phyloP scores from a whole-genome alignment of 2,113 vertebrate genomes.

The Dipodomys stephensi region DNA sequence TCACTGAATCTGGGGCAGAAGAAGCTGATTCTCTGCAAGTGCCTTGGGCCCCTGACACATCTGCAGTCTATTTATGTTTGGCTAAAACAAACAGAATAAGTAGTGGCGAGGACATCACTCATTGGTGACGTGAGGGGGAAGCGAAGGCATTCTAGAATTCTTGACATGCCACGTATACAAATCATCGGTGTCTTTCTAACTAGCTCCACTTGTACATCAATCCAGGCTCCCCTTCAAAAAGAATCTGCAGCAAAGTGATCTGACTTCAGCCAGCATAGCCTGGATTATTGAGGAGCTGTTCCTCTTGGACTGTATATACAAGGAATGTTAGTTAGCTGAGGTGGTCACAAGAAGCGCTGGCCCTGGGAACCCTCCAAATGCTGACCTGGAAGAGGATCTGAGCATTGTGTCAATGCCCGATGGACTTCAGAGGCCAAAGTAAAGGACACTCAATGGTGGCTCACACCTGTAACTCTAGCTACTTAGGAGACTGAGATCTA shows the following conservation, averaged over 20 bases:
- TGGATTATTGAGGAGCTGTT: background rate
- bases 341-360: background rate
- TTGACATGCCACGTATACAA: conserved; percentile 68
- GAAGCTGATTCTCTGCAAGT: conserved; percentile 68
- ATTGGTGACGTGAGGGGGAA: conserved; percentile 21
- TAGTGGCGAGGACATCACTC: conserved; percentile 69
- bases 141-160: background rate
- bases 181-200: conserved; percentile 69
- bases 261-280: conserved; percentile 30
- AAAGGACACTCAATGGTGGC: background rate
- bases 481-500: too few relatives aligned
- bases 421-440: background rate
- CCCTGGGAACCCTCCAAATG: background rate
- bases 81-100: conserved; percentile 74
- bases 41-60: conserved; percentile 64
- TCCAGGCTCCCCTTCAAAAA: conserved; percentile 37
- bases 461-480: too few relatives aligned
- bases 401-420: fast-evolving
- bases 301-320: background rate
- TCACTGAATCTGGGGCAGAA: conserved; percentile 41
- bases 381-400: background rate
- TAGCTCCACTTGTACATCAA: conserved; percentile 63
- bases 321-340: background rate
- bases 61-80: conserved; percentile 77
- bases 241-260: background rate